Conservation (phyloP, 2,888 invertebrate species). For the Dryomyza anilis region DNA sequence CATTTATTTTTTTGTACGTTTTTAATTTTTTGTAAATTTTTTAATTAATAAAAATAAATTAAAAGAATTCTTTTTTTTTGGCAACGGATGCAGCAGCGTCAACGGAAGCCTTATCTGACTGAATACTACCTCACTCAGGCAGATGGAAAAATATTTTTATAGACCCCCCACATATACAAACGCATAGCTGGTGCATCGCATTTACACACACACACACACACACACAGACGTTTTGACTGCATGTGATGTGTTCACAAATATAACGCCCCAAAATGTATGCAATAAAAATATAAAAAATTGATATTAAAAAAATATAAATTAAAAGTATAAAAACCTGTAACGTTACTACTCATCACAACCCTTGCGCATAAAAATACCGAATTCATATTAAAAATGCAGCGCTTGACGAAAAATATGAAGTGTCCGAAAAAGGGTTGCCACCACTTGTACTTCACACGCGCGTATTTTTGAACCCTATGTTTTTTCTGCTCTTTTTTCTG, state of each 20-base stretch:
- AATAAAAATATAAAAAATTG: background rate
- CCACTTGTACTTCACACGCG: background rate
- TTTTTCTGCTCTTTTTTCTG: too few relatives aligned
- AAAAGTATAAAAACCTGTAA: too few relatives aligned
- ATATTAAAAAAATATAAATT: background rate
- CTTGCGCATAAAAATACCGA: background rate
- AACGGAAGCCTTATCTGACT: background rate
- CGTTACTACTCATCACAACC: background rate
- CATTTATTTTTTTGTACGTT: too few relatives aligned
- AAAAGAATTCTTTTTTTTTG: slow-evolving; percentile 21
- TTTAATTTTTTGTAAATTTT: too few relatives aligned
- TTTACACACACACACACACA: background rate
- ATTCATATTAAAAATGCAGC: slow-evolving; percentile 25
- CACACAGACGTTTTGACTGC: slow-evolving; percentile 1
- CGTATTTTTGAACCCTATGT: too few relatives aligned
- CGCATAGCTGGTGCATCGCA: background rate
- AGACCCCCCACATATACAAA: too few relatives aligned
- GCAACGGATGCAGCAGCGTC: background rate
- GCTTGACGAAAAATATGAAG: slow-evolving; percentile 26
- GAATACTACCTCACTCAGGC: too few relatives aligned
- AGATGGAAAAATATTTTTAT: too few relatives aligned
- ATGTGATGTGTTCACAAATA: slow-evolving; percentile 15
- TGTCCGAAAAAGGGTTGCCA: slow-evolving; percentile 23
- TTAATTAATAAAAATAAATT: slow-evolving; percentile 27
- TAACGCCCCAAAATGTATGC: slow-evolving; percentile 20